phyloP scores from a whole-genome alignment of 2,113 vertebrate genomes.

The Actenoides lindsayi region DNA sequence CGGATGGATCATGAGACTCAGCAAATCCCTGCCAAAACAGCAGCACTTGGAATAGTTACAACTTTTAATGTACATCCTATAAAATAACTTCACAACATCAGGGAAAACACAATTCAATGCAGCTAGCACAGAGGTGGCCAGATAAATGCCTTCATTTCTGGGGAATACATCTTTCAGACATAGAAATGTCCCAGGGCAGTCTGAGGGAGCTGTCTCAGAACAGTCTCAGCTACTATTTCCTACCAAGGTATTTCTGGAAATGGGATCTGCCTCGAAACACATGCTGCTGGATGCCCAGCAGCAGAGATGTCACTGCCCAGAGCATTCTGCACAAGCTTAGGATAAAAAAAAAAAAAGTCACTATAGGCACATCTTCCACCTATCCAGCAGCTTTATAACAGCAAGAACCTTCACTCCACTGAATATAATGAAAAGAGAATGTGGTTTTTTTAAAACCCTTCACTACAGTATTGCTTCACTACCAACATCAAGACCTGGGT shows the following conservation, averaged over 20 bases:
- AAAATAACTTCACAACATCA: neutral
- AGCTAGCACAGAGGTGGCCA: neutral
- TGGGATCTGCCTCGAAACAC: neutral
- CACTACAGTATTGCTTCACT: neutral
- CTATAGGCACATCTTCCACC: neutral
- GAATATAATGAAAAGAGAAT: neutral
- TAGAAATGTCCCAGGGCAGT: neutral
- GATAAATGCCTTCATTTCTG: neutral
- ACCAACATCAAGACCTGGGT: neutral
- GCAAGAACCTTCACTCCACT: neutral
- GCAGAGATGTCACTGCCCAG: neutral
- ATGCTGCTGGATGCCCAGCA: neutral
- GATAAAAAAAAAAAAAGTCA: neutral
- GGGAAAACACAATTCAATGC: neutral
- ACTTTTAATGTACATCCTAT: conserved; percentile 44
- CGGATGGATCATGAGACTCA: conserved; percentile 4
- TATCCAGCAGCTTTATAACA: neutral
- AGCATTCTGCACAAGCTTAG: neutral
- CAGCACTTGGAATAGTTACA: conserved; percentile 48
- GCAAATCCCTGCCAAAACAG: conserved; percentile 28
- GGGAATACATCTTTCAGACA: neutral
- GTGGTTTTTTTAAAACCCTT: neutral
- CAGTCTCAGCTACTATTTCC: neutral
- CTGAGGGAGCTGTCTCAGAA: neutral
- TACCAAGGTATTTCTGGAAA: neutral